Evolutionary conservation across 2,888 invertebrate genomes (phyloP), one percentile per base, ranked within the genome.

Genomic region (Ectemnius cavifrons): DNA sequence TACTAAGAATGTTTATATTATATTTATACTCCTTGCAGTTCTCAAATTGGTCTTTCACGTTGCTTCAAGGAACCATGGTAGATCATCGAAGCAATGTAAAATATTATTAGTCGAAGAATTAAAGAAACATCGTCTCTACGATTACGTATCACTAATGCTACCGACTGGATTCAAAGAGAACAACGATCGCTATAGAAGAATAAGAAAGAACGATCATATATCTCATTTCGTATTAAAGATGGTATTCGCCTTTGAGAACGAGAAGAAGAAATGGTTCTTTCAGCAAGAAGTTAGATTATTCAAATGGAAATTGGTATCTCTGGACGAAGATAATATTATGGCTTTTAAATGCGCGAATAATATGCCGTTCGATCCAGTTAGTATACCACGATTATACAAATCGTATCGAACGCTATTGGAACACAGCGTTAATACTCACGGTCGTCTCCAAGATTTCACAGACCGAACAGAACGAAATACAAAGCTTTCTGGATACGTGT

Each of bases 221-320:
- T 97, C 99, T 1, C 99, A 99, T 90, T 99, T 96, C 89, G 96
- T 99, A 82, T 92, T 99, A 2, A 93, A 98, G 67, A 91, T 99
- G 71, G 97, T 97, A 0, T 99, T 97, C 91, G 98, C 98, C 88
- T 94, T 96, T 86, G 95, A 95, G 23, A 96, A 96, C 81, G 97
- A 98, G 66, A 92, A 97, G 56, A 93, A 96, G 27, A 93, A 93
- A 71, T 99, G 99, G 98, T 98, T 98, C 89, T 92, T 98, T 16
- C 92, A 94, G 18, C 94, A 97, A 81, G 99, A 99, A 92, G 91
- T 96, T 74, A 98, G 99, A 87, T 92, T 98, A 67, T 98, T 99
- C 86, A 94, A 94, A 87, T 94, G 95, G 89, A 93, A 95, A 86
- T 96, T 96, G 88, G 91, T 92, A 14, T 92, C 92, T 2, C 92